phyloP scores from a whole-genome alignment of 2,888 invertebrate genomes.

The Tetrapedia diversipes region DNA sequence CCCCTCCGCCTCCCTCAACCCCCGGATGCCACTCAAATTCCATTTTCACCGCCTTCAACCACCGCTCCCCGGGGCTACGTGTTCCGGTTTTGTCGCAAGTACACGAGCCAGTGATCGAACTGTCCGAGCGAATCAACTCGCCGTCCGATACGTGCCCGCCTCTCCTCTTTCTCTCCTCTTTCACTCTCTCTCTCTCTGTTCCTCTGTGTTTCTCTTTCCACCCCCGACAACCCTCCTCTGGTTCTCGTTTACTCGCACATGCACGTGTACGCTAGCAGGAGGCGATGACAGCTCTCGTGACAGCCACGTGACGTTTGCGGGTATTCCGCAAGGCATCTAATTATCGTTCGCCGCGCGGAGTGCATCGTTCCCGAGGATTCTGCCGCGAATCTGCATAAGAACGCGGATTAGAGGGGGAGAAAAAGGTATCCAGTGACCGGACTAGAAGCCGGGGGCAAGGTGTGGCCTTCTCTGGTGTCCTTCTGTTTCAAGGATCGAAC shows the following conservation, averaged over 20 bases:
- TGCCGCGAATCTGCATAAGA: slow-evolving; percentile 36
- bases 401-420: not conserved
- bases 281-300: slow-evolving; percentile 80
- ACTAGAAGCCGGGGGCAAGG: too few relatives aligned
- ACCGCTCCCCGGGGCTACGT: slow-evolving; percentile 34
- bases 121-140: slow-evolving; percentile 62
- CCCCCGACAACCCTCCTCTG: not conserved
- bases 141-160: slow-evolving; percentile 48
- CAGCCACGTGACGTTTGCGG: slow-evolving; percentile 81
- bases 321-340: slow-evolving; percentile 80
- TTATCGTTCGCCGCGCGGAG: slow-evolving; percentile 74
- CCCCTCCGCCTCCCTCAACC: too few relatives aligned
- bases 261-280: slow-evolving; percentile 69
- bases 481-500: too few relatives aligned
- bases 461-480: too few relatives aligned
- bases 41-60: slow-evolving; percentile 50
- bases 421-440: too few relatives aligned
- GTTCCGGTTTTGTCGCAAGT: slow-evolving; percentile 48
- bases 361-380: slow-evolving; percentile 36
- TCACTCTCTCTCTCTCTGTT: slow-evolving; percentile 2
- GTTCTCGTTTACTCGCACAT: slow-evolving; percentile 38
- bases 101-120: slow-evolving; percentile 57
- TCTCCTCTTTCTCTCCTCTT: slow-evolving; percentile 22
- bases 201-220: slow-evolving; percentile 21
- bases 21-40: slow-evolving; percentile 49